Percentiles rank a stretch among this genome's conserved stretches.
These are phyloP conservation scores for Pogonocichla stellata DNA, from an alignment of 2,113 vertebrate genomes.

Conservation along the genomic window DNA sequence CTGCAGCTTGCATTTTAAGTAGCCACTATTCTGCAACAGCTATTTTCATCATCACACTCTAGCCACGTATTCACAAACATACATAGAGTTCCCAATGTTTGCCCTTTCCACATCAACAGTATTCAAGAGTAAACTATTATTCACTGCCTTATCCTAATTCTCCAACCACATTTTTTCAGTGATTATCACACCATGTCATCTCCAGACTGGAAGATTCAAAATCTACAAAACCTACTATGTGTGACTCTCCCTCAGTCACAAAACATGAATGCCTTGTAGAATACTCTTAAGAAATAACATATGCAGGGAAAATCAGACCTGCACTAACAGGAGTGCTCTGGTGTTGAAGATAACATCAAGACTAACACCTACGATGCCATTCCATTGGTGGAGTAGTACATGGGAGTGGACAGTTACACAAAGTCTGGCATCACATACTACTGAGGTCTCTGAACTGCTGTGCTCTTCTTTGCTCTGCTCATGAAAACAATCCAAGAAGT, in stretches of 20 bases:
- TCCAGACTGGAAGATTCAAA: neutral
- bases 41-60: neutral
- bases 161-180: neutral
- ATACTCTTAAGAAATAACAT: neutral
- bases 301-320: neutral
- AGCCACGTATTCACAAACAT: neutral
- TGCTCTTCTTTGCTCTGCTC: neutral
- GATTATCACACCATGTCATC: neutral
- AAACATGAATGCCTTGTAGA: neutral
- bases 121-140: neutral
- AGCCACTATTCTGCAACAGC: neutral
- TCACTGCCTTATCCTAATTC: neutral
- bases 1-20: neutral
- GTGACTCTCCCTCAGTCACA: neutral
- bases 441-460: neutral
- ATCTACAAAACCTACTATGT: neutral
- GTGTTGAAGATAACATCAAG: neutral
- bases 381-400: neutral
- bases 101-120: fast-evolving
- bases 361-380: neutral
- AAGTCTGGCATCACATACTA: neutral
- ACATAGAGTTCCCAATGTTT: neutral
- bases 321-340: neutral
- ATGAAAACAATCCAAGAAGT: neutral
- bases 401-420: neutral